A percentile compares a stretch with the other conserved stretches of the same genome.
Evolutionary conservation across 2,113 vertebrate genomes (phyloP).

Genomic region (Pelvicachromis taeniatus): DNA sequence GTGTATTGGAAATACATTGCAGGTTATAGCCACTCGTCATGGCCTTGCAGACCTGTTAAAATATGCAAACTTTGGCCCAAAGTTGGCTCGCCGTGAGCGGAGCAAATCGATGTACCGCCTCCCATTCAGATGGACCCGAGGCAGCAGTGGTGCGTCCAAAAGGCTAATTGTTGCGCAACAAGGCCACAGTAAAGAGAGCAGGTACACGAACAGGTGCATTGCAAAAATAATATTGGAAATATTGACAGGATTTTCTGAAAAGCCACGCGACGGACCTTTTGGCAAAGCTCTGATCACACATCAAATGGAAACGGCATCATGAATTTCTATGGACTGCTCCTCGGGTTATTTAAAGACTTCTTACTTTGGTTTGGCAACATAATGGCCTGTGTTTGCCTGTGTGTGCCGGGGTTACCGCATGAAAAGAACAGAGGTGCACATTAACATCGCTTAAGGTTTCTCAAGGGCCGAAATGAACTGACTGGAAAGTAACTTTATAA

Average conservation of each 20-base stretch:
- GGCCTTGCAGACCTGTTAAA: neutral
- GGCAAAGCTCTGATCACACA: slow-evolving; percentile 71
- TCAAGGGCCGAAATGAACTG: slow-evolving; percentile 79
- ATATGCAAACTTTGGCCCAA: slow-evolving; percentile 18
- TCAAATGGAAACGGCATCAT: slow-evolving; percentile 68
- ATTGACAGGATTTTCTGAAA: slow-evolving; percentile 24
- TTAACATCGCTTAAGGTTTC: slow-evolving; percentile 82
- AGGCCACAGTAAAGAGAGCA: slow-evolving; percentile 28
- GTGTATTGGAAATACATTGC: neutral
- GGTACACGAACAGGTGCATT: slow-evolving; percentile 47
- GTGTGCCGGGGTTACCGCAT: slow-evolving; percentile 72
- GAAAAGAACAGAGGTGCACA: slow-evolving; percentile 75
- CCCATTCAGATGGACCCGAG: slow-evolving; percentile 56
- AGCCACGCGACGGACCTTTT: slow-evolving; percentile 68
- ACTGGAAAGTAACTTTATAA: slow-evolving; percentile 84
- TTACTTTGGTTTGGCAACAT: slow-evolving; percentile 70
- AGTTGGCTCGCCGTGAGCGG: slow-evolving; percentile 56
- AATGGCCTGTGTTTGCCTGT: slow-evolving; percentile 71
- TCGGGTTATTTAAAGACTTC: slow-evolving; percentile 76
- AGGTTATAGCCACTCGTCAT: neutral
- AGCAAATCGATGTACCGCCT: slow-evolving; percentile 78
- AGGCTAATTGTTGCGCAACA: slow-evolving; percentile 32
- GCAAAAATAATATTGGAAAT: slow-evolving; percentile 30
- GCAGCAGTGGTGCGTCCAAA: slow-evolving; percentile 52
- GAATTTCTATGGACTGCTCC: slow-evolving; percentile 80